Base-by-base conservation (phyloP, 2,888 invertebrate genomes). In the Rosalia funebris region DNA sequence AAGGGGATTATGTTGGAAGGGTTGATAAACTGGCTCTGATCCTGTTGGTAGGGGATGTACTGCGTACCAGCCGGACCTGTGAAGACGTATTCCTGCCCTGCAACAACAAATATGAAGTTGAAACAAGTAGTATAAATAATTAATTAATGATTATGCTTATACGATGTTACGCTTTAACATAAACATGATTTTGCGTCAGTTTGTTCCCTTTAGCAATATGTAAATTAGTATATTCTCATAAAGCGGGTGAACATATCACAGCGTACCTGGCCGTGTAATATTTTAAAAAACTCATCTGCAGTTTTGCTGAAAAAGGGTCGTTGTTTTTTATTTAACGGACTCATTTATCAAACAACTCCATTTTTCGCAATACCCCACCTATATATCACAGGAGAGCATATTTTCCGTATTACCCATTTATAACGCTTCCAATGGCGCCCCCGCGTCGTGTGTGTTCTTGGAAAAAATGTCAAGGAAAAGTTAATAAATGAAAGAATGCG, bases 51-150 rank as follows among this genome's bases (percentile, higher is more conserved):
- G 48, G 78, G 78, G n/a, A 75, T 66, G 69, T 75, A 81, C 4
- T 75, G 72, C 2, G 69, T 69, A 58, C 75, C 70, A 47, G 75
- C 74, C 20, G 74, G 75, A 15, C 73, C 75, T 19, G 78, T 74
- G 66, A 77, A 77, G 65, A 79, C 77, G 68, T 78, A 82, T 54
- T 79, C 76, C 71, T 81, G 80, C 65, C 79, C 83, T 82, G 78
- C 48, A 81, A 82, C 37, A 69, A 72, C 71, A 68, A 66, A 48
- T 52, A 34, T 11, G 34, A 3, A 5, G 2, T 2, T 37, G 10
- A 12, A 14, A 11, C 3, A 11, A 12, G 5, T 37, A 11, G 4
- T 37, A 37, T 9, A 25, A n/a, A n/a, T n/a, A n/a, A n/a, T n/a
- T n/a, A n/a, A n/a, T n/a, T n/a, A n/a, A n/a, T n/a, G n/a, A n/a